Conservation (phyloP, 2,113 vertebrate genomes). For the Ariopsis seemanni region DNA sequence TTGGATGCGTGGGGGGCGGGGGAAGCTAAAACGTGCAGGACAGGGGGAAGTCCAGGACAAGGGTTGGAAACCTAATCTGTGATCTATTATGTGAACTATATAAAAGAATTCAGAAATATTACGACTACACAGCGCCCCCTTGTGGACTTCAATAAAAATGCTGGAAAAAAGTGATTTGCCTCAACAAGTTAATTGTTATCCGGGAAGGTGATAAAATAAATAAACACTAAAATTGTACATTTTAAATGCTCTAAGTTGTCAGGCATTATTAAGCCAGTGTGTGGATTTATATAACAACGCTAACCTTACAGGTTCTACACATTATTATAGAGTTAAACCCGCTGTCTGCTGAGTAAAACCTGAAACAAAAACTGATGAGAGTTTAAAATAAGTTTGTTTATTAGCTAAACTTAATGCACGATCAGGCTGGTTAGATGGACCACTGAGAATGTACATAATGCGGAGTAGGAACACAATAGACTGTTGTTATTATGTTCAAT, state of each 20-base stretch:
- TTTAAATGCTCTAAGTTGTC: background rate
- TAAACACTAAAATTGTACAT: background rate
- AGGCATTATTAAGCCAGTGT: background rate
- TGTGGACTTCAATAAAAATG: conserved; percentile 43
- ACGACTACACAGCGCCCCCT: conserved; percentile 52
- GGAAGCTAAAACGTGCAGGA: background rate
- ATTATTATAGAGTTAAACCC: background rate
- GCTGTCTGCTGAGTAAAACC: background rate
- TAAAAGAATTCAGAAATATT: background rate
- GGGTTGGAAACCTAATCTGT: background rate
- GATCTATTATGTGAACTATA: background rate
- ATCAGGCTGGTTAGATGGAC: no score
- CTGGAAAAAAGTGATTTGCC: background rate
- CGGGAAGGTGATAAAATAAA: background rate
- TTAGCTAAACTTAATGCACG: background rate
- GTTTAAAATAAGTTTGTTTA: background rate
- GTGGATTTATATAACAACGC: background rate
- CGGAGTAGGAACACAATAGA: no score
- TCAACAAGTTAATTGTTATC: background rate
- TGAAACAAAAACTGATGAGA: background rate
- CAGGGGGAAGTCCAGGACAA: background rate
- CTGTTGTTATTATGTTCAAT: background rate
- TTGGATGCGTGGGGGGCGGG: background rate
- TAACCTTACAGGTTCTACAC: background rate
- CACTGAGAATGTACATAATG: no score